phyloP scores from a whole-genome alignment of 2,113 vertebrate species.

The Onychostruthus taczanowskii region DNA sequence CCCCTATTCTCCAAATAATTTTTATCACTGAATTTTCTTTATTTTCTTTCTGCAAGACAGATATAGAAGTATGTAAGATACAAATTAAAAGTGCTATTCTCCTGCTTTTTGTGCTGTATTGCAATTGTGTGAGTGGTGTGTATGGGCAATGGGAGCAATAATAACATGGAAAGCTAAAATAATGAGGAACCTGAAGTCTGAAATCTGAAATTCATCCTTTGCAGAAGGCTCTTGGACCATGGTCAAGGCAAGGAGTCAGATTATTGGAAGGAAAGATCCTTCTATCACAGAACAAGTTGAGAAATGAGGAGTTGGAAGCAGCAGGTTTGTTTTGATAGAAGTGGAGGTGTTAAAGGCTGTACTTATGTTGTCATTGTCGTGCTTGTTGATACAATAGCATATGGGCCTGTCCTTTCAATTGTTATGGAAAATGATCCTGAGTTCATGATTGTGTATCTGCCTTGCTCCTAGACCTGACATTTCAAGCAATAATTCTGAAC shows the following conservation, averaged over 20 bases:
- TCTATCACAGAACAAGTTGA: background rate
- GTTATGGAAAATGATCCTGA: background rate
- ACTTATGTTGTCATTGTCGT: background rate
- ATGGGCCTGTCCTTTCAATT: background rate
- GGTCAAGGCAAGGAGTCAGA: background rate
- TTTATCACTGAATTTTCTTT: background rate
- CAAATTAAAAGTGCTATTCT: background rate
- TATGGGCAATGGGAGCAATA: background rate
- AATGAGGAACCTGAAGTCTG: background rate
- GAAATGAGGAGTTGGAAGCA: background rate
- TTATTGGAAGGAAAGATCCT: background rate
- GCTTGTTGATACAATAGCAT: background rate
- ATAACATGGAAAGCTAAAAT: background rate
- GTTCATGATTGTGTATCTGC: background rate
- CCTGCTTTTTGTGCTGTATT: background rate
- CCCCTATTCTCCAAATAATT: background rate
- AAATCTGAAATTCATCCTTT: background rate
- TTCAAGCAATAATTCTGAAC: background rate
- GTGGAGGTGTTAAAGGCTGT: background rate
- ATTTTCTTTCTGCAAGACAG: background rate
- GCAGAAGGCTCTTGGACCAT: background rate
- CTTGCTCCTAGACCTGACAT: background rate
- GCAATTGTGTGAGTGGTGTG: background rate
- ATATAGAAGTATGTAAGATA: background rate
- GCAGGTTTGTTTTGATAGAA: background rate